Base-by-base conservation (phyloP, 2,113 vertebrate species). In the Tinamus guttatus region DNA sequence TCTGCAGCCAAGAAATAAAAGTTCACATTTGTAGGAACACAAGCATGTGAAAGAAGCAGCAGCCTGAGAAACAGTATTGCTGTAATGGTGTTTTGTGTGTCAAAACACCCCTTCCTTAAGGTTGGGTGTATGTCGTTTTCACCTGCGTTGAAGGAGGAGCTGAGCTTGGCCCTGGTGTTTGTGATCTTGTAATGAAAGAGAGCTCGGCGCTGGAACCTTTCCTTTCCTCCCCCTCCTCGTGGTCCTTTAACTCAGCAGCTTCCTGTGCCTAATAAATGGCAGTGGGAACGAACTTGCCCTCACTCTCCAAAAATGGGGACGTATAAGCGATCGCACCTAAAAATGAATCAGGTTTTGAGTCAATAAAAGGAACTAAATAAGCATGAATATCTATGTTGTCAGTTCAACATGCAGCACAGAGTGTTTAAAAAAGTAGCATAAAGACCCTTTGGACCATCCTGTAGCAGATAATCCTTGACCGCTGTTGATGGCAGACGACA, bases 371-470 rank as follows among this genome's bases (percentile, higher is more conserved):
- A 17, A 1, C 1, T 5, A 51, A 56, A 9, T 43, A 49, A 59
- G 43, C 17, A 47, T 22, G 18, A 58, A 8, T 56, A 22, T 13
- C 41, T 36, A 18, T 78, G 80, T 70, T 70, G 21, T 21, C 19
- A 0, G 0, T 51, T 64, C 71, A 32, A 82, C 63, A 40, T 0
- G 13, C 12, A 38, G 36, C 13, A 43, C 0, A 0, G 32, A 30
- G 11, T 63, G 45, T 60, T 0, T 1, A 21, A 36, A 95, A 92
- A 88, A 24, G 17, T 24, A 43, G 54, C 49, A 40, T 1, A 11
- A 67, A 83, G 56, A 51, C 19, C 36, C 24, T 59, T 94, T 64
- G 83, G 64, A 83, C 28, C 28, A 70, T 54, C 27, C 27, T 54
- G 52, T 43, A 6, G 60, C 51, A 88, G 60, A 30, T 74, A 71